Base-by-base conservation (phyloP, 2,113 vertebrate species). In the Pteropus alecto region DNA sequence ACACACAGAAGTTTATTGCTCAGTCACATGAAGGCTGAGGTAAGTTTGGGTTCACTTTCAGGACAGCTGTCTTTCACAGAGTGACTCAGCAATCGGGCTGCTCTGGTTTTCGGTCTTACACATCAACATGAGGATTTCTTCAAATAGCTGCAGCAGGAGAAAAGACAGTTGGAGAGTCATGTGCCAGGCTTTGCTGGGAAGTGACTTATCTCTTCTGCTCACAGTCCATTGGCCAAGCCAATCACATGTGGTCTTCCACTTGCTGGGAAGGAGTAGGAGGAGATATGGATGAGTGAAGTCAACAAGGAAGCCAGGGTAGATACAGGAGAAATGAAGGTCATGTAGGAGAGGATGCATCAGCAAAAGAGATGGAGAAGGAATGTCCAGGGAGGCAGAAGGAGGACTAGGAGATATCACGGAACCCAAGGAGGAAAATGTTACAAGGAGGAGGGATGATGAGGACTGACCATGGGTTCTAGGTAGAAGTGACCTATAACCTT, bases 1-100 rank as follows among this genome's bases (percentile, higher is more conserved):
- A 83, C 21, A 35, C 51, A 78, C 7, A 63, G 38, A 54, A 16
- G 10, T 92, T 84, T 38, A 48, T 85, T 94, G 70, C 79, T 95
- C 51, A 54, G 35, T 90, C 85, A 78, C 38, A 28, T 46, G 81
- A 84, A 87, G 81, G 48, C 78, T 46, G 56, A 58, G 8, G 61
- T 21, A n/a, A 35, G 16, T 67, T 89, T 90, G 89, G 92, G 70
- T 70, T 87, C 58, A 30, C 73, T 78, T 86, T 63, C 54, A 87
- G 56, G 84, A 68, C 48, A 33, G 87, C 85, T 93, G 83, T 93
- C 89, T 95, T 82, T 77, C 63, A 61, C 10, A 79, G n/a, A 56
- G 33, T 94, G 89, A 94, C 70, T 97, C 95, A 86, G 21, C 0
- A 4, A 58, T 89, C 54, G 85, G 60, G 58, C 58, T 70, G 71